phyloP scores from a whole-genome alignment of 2,113 vertebrate genomes.

The Bufo gargarizans region DNA sequence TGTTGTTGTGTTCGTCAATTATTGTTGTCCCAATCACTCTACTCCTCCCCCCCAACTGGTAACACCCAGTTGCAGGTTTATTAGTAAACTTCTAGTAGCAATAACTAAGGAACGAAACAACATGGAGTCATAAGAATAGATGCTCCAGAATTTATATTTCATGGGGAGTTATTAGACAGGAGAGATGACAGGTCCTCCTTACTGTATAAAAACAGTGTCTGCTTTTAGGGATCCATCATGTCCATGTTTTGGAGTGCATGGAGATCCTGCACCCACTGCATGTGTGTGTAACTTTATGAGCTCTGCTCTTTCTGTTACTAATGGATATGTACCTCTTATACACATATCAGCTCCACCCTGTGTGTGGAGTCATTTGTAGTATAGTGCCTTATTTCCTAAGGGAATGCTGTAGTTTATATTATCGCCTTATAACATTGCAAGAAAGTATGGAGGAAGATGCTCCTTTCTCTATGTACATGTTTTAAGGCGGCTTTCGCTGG shows the following conservation, averaged over 20 bases:
- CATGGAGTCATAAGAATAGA: no score
- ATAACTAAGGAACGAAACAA: no score
- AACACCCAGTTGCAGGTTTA: no score
- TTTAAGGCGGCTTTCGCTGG: no score
- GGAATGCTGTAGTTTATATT: not conserved
- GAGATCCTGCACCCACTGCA: not conserved
- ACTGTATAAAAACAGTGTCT: not conserved
- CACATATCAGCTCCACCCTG: not conserved
- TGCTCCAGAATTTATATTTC: no score
- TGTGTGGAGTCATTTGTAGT: not conserved
- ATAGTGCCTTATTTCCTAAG: slow-evolving; percentile 1
- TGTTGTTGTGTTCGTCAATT: no score
- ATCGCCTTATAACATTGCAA: not conserved
- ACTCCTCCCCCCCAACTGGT: no score
- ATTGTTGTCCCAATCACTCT: no score
- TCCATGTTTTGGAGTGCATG: not conserved
- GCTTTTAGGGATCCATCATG: not conserved
- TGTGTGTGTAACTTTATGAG: no score
- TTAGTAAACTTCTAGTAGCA: no score
- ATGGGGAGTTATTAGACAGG: no score
- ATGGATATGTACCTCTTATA: not conserved
- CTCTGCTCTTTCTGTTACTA: not conserved
- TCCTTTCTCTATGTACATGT: not conserved
- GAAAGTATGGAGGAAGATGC: not conserved
- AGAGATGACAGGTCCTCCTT: no score